Percentiles rank a stretch among this genome's conserved stretches.
These are phyloP conservation scores for Chelonoidis abingdonii DNA, from an alignment of 2,113 vertebrate species.

Conservation along the genomic window DNA sequence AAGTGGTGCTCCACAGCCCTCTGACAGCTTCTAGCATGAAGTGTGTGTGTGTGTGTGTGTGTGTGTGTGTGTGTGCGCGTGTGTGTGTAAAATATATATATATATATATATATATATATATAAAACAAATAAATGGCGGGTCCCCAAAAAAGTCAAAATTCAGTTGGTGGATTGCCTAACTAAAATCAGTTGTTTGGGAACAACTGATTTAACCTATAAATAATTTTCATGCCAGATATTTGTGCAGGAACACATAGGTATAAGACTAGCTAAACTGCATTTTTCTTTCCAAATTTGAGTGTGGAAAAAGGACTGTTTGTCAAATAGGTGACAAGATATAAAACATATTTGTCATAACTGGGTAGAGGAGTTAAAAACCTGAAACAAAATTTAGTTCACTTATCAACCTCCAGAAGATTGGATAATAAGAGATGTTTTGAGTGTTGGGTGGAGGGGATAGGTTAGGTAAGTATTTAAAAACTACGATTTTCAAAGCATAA, in stretches of 20 bases:
- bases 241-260: background rate
- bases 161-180: background rate
- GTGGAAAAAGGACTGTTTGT: background rate
- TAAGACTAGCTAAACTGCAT: background rate
- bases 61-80: too few relatives aligned
- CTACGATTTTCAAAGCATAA: constrained; percentile 26
- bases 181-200: background rate
- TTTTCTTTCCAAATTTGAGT: background rate
- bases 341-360: background rate
- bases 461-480: background rate
- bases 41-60: background rate
- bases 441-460: background rate
- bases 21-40: background rate
- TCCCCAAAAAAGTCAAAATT: background rate
- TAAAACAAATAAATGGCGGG: background rate
- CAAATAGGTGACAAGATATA: background rate
- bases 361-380: background rate
- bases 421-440: background rate
- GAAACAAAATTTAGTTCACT: background rate
- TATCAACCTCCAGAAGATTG: background rate
- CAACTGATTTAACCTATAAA: background rate
- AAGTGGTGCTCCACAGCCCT: background rate
- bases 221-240: background rate
- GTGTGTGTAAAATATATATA: too few relatives aligned
- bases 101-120: too few relatives aligned